Evolutionary conservation across 2,113 vertebrate species (phyloP).

Genomic region (Brachypodius melanocephalos): DNA sequence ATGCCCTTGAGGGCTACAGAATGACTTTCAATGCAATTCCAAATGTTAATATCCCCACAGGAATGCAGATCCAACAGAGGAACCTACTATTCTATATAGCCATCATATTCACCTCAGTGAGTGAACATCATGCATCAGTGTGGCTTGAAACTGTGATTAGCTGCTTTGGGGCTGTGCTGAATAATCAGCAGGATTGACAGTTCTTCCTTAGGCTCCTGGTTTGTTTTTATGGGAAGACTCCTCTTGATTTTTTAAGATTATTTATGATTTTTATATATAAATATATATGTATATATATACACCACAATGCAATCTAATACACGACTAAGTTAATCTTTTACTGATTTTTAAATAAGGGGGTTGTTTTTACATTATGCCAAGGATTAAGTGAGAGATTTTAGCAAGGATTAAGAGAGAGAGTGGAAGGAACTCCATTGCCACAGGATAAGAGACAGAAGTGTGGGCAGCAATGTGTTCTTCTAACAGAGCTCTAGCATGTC

Average conservation of each 20-base stretch:
- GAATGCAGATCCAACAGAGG: constrained; percentile 42
- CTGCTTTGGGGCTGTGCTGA: not conserved
- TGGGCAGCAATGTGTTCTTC: not conserved
- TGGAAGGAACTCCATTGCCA: not conserved
- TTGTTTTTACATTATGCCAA: not conserved
- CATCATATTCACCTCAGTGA: constrained; percentile 55
- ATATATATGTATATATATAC: not conserved
- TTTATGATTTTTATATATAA: not conserved
- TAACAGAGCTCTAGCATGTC: not conserved
- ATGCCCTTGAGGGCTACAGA: constrained; percentile 63
- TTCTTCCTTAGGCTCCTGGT: not conserved
- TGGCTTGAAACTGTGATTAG: constrained; percentile 47
- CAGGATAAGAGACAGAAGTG: not conserved
- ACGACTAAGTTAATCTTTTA: not conserved
- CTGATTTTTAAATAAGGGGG: not conserved
- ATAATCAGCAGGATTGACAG: not conserved
- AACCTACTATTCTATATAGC: not conserved
- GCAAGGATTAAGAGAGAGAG: not conserved
- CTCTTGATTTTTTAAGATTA: not conserved
- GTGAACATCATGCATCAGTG: constrained; percentile 41
- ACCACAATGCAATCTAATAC: not conserved
- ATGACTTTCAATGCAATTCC: constrained; percentile 53
- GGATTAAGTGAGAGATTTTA: not conserved
- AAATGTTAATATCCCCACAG: constrained; percentile 56
- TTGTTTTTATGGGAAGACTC: not conserved